Evolutionary conservation across 2,888 invertebrate species (phyloP), one percentile per base, ranked within the genome.

Genomic region (Aphidius colemani): DNA sequence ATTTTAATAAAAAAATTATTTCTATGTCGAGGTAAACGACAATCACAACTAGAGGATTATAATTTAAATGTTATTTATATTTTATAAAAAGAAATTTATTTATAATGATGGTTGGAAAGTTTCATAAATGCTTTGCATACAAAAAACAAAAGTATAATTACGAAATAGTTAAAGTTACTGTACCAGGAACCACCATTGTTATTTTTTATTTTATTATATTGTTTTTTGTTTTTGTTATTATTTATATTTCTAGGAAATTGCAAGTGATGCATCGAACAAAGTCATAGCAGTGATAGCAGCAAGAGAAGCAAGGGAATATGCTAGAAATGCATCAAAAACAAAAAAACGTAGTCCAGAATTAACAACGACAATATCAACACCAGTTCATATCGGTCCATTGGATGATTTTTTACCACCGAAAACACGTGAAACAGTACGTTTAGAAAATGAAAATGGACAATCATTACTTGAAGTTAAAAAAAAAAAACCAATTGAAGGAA

Each of bases 371-470:
- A 46, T 30, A 5, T 8, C 39, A 11, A 18, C 60, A n/a, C 53
- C 56, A 5, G 63, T 65, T 3, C 64, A 51, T 45, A 53, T 53
- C 1, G 55, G 50, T 13, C 61, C 66, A 46, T 67, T 61, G 57
- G 69, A 30, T 6, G 66, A 48, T 45, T 70, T 66, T 59, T 67
- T 64, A 6, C 66, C 69, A 0, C 65, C 75, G 0, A 70, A 58
- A n/a, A 63, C 70, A 1, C 69, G 74, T 0, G 81, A 79, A 61
- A 78, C 71, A 0, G 75, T 67, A 0, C 68, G 71, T 18, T 66
- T 82, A 11, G 80, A 79, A 64, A 72, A 58, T 40, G 75, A 76
- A 11, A 48, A 39, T 0, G 75, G 50, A 0, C 81, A 82, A 61
- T 69, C 68, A 5, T 5, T 79, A 1, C 63, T 78, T 1, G 81